Conservation (phyloP, 1,140 invertebrate species). For the Brachionus calyciflorus region DNA sequence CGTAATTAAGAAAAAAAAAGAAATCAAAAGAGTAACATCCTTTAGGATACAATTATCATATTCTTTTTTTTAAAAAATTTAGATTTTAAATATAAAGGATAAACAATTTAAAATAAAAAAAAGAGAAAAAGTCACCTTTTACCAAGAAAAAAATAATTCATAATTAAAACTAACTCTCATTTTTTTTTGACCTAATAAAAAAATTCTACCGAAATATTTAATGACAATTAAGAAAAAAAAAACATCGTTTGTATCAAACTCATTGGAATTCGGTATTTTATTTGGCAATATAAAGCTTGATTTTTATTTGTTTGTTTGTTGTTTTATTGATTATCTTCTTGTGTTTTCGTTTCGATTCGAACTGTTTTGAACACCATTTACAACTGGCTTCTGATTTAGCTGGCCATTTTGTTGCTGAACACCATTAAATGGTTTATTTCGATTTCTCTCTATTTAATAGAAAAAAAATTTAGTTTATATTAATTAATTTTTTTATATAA, state of each 20-base stretch:
- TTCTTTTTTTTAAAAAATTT: too few species aligned
- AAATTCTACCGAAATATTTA: background rate
- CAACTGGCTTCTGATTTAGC: background rate
- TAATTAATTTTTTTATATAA: too few species aligned
- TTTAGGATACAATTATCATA: too few species aligned
- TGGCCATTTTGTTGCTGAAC: background rate
- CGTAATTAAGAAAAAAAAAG: too few species aligned
- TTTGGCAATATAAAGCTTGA: too few species aligned
- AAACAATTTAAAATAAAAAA: background rate
- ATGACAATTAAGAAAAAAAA: too few species aligned
- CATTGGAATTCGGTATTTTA: too few species aligned
- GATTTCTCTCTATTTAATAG: background rate
- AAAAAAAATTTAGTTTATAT: background rate
- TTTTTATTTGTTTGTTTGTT: background rate
- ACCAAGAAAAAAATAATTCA: background rate
- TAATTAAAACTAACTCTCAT: conserved; percentile 7
- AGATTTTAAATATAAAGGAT: too few species aligned
- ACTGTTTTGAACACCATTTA: background rate
- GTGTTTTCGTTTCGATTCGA: background rate
- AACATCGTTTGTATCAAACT: too few species aligned
- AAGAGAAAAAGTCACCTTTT: conserved; percentile 28
- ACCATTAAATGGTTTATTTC: background rate
- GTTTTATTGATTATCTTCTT: background rate
- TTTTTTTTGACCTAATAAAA: background rate
- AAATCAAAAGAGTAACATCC: too few species aligned